Evolutionary conservation across 2,113 vertebrate genomes (phyloP).

Genomic region (Aptenodytes patagonicus): DNA sequence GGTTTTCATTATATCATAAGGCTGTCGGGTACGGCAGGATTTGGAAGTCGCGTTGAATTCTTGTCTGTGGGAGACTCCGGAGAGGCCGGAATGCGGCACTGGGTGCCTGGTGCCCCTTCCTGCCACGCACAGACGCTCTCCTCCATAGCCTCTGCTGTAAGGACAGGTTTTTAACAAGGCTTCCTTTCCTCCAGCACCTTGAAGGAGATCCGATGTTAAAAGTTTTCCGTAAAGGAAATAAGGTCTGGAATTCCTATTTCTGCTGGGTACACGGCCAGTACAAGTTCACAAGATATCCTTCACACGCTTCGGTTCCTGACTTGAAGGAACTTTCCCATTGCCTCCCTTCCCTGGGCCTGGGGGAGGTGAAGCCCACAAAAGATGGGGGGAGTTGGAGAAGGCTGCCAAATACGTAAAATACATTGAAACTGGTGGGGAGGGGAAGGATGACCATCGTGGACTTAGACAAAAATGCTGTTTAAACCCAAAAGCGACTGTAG

Average conservation of each 20-base stretch:
- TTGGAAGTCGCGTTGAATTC: fast-evolving
- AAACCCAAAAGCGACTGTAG: background rate
- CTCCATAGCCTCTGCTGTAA: too few relatives aligned
- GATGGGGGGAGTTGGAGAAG: background rate
- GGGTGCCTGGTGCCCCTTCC: background rate
- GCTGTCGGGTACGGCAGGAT: background rate
- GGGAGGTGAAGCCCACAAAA: background rate
- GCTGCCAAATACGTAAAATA: background rate
- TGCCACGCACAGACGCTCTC: fast-evolving
- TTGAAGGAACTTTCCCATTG: background rate
- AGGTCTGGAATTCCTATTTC: background rate
- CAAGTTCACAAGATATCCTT: background rate
- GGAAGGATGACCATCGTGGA: fast-evolving
- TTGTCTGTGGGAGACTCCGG: background rate
- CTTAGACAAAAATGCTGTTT: background rate
- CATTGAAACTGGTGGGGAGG: background rate
- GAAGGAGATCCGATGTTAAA: background rate
- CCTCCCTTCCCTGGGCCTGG: background rate
- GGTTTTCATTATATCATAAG: background rate
- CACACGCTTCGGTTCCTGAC: background rate
- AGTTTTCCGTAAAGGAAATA: background rate
- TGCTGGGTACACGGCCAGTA: background rate
- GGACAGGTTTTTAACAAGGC: background rate
- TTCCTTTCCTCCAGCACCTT: background rate
- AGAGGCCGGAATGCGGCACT: background rate